A percentile compares a stretch with the other conserved stretches of the same genome.
Conservation (phyloP, 1,140 invertebrate species). For the Euwallacea similis region DNA sequence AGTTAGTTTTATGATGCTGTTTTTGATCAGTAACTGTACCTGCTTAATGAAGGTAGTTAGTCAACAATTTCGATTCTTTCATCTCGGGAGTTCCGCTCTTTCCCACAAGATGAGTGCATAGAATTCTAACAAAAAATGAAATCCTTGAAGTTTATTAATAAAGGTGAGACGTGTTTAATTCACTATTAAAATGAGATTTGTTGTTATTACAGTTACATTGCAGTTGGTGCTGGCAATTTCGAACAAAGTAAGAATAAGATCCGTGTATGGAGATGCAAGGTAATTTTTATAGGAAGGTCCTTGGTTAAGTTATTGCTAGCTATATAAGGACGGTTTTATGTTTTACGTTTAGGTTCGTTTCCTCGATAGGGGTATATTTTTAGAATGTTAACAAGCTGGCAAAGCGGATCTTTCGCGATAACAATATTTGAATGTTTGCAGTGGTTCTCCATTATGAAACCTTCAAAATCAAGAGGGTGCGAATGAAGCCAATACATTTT, state of each 20-base stretch:
- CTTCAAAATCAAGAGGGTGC: too few relatives aligned
- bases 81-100: neutral
- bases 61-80: neutral
- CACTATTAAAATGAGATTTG: neutral
- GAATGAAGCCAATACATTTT: too few relatives aligned
- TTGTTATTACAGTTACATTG: neutral
- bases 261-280: conserved; percentile 2
- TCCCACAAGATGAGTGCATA: neutral
- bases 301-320: neutral
- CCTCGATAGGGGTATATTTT: too few relatives aligned
- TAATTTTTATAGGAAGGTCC: conserved; percentile 1
- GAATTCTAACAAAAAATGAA: neutral
- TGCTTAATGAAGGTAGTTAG: neutral
- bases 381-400: too few relatives aligned
- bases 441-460: too few relatives aligned
- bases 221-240: neutral
- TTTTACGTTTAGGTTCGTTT: too few relatives aligned
- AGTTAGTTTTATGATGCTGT: conserved; percentile 5
- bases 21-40: conserved; percentile 4
- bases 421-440: too few relatives aligned
- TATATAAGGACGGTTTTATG: neutral
- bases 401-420: too few relatives aligned
- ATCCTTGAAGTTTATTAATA: conserved; percentile 4
- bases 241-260: neutral
- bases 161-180: neutral